phyloP scores from a whole-genome alignment of 1,140 invertebrate species.

The Brachionus sp. region DNA sequence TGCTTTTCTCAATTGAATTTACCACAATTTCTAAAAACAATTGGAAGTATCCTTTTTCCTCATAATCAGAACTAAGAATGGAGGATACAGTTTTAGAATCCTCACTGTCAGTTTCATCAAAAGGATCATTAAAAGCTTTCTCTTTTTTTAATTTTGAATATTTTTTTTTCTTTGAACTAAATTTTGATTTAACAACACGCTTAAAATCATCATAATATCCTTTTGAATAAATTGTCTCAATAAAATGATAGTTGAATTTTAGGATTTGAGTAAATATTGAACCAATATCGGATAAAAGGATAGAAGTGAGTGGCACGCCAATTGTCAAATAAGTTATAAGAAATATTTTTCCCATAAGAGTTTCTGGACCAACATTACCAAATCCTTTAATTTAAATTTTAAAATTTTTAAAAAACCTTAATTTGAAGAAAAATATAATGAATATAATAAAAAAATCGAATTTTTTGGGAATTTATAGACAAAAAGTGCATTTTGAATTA shows the following conservation, averaged over 20 bases:
- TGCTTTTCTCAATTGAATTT: neutral
- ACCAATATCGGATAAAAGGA: slow-evolving; percentile 25
- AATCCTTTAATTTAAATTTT: slow-evolving; percentile 53
- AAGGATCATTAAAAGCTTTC: slow-evolving; percentile 10
- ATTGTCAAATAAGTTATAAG: slow-evolving; percentile 59
- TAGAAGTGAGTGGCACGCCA: slow-evolving; percentile 53
- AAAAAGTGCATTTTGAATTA: too few species aligned
- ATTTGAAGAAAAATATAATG: neutral
- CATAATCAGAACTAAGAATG: neutral
- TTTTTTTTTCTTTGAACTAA: slow-evolving; percentile 6
- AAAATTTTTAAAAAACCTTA: neutral
- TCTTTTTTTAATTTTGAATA: neutral
- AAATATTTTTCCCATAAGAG: slow-evolving; percentile 58
- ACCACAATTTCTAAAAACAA: slow-evolving; percentile 10
- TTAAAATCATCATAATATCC: slow-evolving; percentile 27
- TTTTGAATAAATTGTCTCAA: neutral
- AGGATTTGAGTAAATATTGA: slow-evolving; percentile 29
- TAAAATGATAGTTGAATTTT: slow-evolving; percentile 25
- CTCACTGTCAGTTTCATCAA: slow-evolving; percentile 8
- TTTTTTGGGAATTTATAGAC: too few species aligned
- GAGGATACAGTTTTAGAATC: neutral
- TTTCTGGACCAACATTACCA: slow-evolving; percentile 62
- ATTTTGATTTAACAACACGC: neutral
- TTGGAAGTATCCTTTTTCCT: slow-evolving; percentile 5
- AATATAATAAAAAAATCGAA: too few species aligned